A percentile compares a stretch with the other conserved stretches of the same genome.
Evolutionary conservation across 2,797 vertebrate species (phyloP).

Genomic region (Lepilemur ruficaudatus): DNA sequence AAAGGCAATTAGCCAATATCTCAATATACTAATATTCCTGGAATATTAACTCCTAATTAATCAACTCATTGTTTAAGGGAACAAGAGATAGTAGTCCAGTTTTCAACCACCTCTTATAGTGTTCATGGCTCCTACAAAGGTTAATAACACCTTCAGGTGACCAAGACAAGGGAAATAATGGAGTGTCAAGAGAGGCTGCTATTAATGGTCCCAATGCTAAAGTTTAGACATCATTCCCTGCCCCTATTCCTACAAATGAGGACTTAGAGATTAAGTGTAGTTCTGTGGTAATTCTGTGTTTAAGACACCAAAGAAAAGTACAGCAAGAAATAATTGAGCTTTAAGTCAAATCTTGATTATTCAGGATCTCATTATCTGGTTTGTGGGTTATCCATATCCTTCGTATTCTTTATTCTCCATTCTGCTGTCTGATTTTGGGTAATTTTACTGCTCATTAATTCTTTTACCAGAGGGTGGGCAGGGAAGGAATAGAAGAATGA

Average conservation of each 20-base stretch:
- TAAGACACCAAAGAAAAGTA: background rate
- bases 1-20: background rate
- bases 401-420: conserved; percentile 39
- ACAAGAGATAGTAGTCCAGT: background rate
- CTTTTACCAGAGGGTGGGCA: conserved; percentile 11
- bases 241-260: background rate
- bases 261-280: background rate
- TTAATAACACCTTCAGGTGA: background rate
- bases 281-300: background rate
- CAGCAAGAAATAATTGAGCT: conserved; percentile 16
- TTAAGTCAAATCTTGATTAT: conserved; percentile 44
- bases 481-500: conserved; percentile 17
- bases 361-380: conserved; percentile 32
- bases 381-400: conserved; percentile 7
- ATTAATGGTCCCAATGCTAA: background rate
- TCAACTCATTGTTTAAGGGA: background rate
- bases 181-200: background rate
- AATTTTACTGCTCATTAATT: conserved; percentile 48
- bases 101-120: background rate
- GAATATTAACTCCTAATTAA: background rate
- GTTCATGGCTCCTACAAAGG: conserved; percentile 5
- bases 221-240: background rate
- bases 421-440: conserved; percentile 6
- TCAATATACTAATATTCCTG: background rate
- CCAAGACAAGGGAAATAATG: background rate